Percentiles rank a stretch among this genome's conserved stretches.
These are phyloP conservation scores for Mystacides longicornis DNA, from an alignment of 2,888 invertebrate genomes.

Conservation along the genomic window DNA sequence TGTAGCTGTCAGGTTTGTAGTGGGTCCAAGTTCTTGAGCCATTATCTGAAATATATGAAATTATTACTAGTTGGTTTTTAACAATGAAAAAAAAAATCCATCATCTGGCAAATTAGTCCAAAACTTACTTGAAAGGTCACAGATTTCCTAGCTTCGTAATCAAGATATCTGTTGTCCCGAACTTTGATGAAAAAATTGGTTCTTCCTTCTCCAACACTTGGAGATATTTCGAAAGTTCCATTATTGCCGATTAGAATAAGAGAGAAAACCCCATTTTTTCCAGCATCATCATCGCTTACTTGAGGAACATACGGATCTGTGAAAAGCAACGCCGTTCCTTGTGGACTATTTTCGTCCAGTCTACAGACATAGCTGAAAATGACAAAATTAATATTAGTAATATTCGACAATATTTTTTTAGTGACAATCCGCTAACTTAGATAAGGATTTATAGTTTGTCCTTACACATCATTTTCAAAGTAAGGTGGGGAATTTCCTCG, in stretches of 20 bases:
- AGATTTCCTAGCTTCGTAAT: constrained; percentile 73
- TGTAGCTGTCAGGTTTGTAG: constrained; percentile 63
- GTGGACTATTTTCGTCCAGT: constrained; percentile 73
- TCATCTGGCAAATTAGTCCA: no score
- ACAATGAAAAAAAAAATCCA: neutral
- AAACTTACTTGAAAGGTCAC: constrained; percentile 62
- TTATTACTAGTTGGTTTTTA: neutral
- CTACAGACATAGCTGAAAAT: constrained; percentile 62
- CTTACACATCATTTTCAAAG: constrained; percentile 56
- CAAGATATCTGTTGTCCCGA: constrained; percentile 71
- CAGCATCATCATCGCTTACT: constrained; percentile 70
- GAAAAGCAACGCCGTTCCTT: constrained; percentile 69
- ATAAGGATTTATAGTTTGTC: neutral
- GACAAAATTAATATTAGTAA: constrained; percentile 16
- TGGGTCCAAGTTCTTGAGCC: constrained; percentile 74
- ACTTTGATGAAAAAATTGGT: constrained; percentile 77
- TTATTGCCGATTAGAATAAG: constrained; percentile 71
- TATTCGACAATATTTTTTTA: no score
- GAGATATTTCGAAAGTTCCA: constrained; percentile 82
- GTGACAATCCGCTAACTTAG: no score
- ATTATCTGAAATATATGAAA: constrained; percentile 51
- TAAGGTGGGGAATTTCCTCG: constrained; percentile 69
- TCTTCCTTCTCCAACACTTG: constrained; percentile 71
- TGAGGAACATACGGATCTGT: constrained; percentile 63
- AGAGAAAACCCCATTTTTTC: constrained; percentile 78